Conservation (phyloP, 2,888 invertebrate genomes). For the Pollenia angustigena region DNA sequence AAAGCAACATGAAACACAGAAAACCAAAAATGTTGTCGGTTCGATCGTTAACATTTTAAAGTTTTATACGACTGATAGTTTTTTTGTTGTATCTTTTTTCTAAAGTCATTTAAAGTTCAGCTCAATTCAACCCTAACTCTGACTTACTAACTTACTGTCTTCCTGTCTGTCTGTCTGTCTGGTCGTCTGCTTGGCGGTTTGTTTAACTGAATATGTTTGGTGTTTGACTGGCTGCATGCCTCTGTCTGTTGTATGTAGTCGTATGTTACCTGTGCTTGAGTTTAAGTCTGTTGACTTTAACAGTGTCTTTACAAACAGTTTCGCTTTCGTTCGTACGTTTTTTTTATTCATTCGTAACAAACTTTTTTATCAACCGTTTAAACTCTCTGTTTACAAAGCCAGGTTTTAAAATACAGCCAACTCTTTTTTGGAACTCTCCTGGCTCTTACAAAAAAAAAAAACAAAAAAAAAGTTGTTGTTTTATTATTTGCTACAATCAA, state of each 20-base stretch:
- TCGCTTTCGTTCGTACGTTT: slow-evolving; percentile 56
- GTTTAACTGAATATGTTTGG: slow-evolving; percentile 24
- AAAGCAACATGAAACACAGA: slow-evolving; percentile 46
- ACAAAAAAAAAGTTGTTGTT: background rate
- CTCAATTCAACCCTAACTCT: slow-evolving; percentile 69
- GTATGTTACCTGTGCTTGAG: slow-evolving; percentile 5
- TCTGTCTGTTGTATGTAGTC: slow-evolving; percentile 26
- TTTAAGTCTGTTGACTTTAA: slow-evolving; percentile 33
- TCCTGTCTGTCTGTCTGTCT: background rate
- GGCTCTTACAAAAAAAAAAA: slow-evolving; percentile 24
- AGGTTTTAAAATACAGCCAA: slow-evolving; percentile 35
- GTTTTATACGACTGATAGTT: slow-evolving; percentile 42
- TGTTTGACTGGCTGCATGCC: background rate
- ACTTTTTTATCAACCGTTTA: slow-evolving; percentile 20
- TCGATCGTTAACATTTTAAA: slow-evolving; percentile 64
- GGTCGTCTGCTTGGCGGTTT: slow-evolving; percentile 1
- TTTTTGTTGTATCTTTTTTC: slow-evolving; percentile 31
- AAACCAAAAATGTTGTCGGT: slow-evolving; percentile 38
- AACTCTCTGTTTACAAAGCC: slow-evolving; percentile 44
- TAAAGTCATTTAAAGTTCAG: slow-evolving; percentile 65
- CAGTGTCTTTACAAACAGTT: slow-evolving; percentile 46
- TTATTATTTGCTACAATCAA: slow-evolving; percentile 11
- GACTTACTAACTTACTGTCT: slow-evolving; percentile 67
- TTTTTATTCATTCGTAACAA: slow-evolving; percentile 32
- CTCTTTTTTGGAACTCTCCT: slow-evolving; percentile 48